Base-by-base conservation (phyloP, 2,888 invertebrate genomes). In the Helleia helle region DNA sequence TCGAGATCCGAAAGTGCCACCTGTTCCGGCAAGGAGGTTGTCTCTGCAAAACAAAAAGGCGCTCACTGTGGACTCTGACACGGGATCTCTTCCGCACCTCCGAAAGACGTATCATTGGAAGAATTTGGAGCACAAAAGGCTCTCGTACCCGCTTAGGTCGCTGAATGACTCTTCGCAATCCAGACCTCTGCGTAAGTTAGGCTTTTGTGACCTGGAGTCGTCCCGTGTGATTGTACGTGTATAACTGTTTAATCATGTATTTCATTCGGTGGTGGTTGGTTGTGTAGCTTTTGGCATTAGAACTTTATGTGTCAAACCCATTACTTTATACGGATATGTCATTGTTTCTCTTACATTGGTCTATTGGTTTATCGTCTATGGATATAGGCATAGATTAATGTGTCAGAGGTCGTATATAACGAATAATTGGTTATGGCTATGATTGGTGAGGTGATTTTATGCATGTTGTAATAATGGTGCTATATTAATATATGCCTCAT, bases 101-200 rank as follows among this genome's bases (percentile, higher is more conserved):
- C 52, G 56, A 37, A 76, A 74, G 49, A 68, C 72, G 5, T 84
- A 83, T 45, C 65, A 63, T 42, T 84, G 84, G 84, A 79, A 71
- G 65, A 81, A 72, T 8, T 55, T 71, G 62, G 83, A 79, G 48
- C 83, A 84, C 56, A 84, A 84, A 62, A 61, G 84, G 39, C 64
- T 83, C 44, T 81, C 83, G 24, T 71, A 83, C 45, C 84, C 84
- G 8, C 58, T 75, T 45, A 62, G 84, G 43, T 79, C 83, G 5
- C 56, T 84, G 60, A 76, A 81, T 55, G 72, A 70, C 46, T 59
- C 66, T 3, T 59, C n/a, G n/a, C n/a, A n/a, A n/a, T n/a, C 70
- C 42, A 62, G 71, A 54, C 66, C 70, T 48, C 60, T 77, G 71
- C 77, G 84, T 84, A 84, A 84, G 84, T 83, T 57, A 58, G 61